phyloP scores from a whole-genome alignment of 2,113 vertebrate genomes.

The Heterotilapia buettikoferi region DNA sequence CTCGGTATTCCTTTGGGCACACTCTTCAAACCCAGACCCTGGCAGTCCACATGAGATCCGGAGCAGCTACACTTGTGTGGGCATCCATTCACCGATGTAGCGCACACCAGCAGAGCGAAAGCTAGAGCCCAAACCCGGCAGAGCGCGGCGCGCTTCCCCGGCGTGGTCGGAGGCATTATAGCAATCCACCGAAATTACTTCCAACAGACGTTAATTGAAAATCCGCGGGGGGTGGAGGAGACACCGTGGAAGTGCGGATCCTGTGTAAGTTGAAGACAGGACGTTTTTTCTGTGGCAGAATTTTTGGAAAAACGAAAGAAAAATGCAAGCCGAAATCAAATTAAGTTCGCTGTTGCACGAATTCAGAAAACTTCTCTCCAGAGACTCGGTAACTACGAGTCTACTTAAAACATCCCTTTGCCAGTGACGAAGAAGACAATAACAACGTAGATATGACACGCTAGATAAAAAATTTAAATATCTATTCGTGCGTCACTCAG shows the following conservation, averaged over 20 bases:
- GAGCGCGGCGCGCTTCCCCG: constrained; percentile 62
- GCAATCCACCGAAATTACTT: constrained; percentile 30
- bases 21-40: constrained; percentile 84
- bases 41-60: constrained; percentile 95
- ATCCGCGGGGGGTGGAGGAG: not conserved
- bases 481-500: constrained; percentile 15
- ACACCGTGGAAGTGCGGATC: not conserved
- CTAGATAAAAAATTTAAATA: not conserved
- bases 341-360: constrained; percentile 7
- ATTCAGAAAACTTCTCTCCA: constrained; percentile 45
- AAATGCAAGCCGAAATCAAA: not conserved
- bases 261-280: not conserved
- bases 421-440: not conserved
- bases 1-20: constrained; percentile 91
- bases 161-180: constrained; percentile 69
- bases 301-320: not conserved
- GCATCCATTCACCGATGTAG: constrained; percentile 78
- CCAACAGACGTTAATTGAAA: not conserved
- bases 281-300: not conserved
- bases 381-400: not conserved
- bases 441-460: not conserved
- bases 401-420: constrained; percentile 5
- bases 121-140: constrained; percentile 67
- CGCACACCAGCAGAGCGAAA: constrained; percentile 68
- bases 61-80: constrained; percentile 96